Evolutionary conservation across 2,888 invertebrate species (phyloP).

Genomic region (Scaptomyza reducta): DNA sequence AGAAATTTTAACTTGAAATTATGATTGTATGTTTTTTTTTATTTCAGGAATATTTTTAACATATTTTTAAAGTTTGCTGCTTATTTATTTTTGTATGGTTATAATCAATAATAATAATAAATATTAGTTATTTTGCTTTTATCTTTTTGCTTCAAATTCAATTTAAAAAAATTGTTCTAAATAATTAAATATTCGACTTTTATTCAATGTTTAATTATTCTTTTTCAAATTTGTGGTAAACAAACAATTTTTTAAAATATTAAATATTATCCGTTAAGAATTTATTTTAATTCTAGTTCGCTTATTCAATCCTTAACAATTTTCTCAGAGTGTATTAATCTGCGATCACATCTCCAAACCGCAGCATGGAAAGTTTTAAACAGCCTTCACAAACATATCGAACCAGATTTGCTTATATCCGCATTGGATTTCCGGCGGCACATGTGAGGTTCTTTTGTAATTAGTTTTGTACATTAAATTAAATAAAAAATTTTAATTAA

Average conservation of each 20-base stretch:
- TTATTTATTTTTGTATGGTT: too few relatives aligned
- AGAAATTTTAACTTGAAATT: too few relatives aligned
- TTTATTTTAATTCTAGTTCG: too few relatives aligned
- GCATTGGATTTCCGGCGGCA: conserved; percentile 18
- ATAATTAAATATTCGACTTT: too few relatives aligned
- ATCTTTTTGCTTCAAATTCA: background rate
- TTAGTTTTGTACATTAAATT: conserved; percentile 18
- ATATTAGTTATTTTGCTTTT: too few relatives aligned
- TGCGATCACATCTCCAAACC: background rate
- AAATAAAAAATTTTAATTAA: conserved; percentile 54
- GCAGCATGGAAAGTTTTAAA: conserved; percentile 47
- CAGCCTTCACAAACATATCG: conserved; percentile 11
- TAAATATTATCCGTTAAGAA: too few relatives aligned
- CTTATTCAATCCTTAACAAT: background rate
- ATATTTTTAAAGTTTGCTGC: too few relatives aligned
- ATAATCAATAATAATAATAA: too few relatives aligned
- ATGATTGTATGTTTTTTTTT: too few relatives aligned
- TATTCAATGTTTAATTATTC: background rate
- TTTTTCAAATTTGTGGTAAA: background rate
- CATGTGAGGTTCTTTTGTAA: conserved; percentile 14
- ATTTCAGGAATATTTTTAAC: too few relatives aligned
- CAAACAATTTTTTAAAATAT: too few relatives aligned
- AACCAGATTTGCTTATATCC: conserved; percentile 13
- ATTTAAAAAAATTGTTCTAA: too few relatives aligned
- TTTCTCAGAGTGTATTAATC: background rate